Evolutionary conservation across 92 coral and sea anemone species (phyloP).

Genomic region (Chrysogorgia sp.): DNA sequence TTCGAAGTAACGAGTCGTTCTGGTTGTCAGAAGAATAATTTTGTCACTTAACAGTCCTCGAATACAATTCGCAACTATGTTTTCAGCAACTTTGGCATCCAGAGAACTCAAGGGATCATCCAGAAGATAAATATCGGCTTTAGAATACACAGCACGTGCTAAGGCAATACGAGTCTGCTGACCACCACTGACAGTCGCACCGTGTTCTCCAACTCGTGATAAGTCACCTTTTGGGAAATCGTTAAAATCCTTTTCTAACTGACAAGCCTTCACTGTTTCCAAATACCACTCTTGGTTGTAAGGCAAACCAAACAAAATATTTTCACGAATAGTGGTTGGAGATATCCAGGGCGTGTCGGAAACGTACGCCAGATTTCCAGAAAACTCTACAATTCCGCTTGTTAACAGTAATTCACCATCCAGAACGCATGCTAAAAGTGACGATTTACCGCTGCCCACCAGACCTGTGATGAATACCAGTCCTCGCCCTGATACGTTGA

Average conservation of each 20-base stretch:
- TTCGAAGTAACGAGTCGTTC: conserved; percentile 24
- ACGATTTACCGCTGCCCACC: conserved; percentile 67
- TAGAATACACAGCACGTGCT: conserved; percentile 63
- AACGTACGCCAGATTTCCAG: conserved; percentile 56
- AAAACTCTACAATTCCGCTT: conserved; percentile 23
- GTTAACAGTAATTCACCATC: conserved; percentile 44
- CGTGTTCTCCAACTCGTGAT: conserved; percentile 48
- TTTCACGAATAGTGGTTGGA: conserved; percentile 62
- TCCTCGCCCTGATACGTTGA: too few species aligned
- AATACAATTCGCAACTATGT: conserved; percentile 48
- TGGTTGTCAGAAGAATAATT: conserved; percentile 42
- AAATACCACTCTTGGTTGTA: conserved; percentile 42
- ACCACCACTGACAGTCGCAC: conserved; percentile 54
- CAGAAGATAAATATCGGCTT: conserved; percentile 58
- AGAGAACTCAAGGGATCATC: conserved; percentile 60
- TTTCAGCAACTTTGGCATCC: conserved; percentile 54
- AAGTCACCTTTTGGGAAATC: conserved; percentile 44
- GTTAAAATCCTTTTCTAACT: conserved; percentile 41
- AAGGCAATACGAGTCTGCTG: conserved; percentile 60
- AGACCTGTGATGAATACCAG: conserved; percentile 53
- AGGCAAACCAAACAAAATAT: conserved; percentile 53
- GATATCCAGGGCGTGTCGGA: conserved; percentile 63
- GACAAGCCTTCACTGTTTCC: conserved; percentile 43
- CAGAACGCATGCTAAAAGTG: conserved; percentile 40
- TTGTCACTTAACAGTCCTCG: conserved; percentile 40